Percentiles rank a stretch among this genome's conserved stretches.
Conservation (phyloP, 2,113 vertebrate genomes). For the Glaucomys volans region DNA sequence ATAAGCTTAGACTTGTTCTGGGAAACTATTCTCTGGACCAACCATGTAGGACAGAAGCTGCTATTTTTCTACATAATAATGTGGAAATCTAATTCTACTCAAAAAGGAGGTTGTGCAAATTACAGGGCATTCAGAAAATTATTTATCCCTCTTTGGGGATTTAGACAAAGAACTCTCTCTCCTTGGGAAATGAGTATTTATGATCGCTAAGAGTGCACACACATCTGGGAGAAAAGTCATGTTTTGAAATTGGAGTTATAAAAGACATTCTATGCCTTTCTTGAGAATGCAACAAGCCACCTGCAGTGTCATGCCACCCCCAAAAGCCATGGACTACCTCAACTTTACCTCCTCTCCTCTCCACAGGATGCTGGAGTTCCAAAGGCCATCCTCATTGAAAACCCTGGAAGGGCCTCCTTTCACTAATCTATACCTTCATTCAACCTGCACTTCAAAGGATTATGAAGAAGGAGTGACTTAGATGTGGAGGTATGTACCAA, state of each 20-base stretch:
- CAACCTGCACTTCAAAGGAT: neutral
- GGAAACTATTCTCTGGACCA: neutral
- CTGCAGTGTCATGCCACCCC: neutral
- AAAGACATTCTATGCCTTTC: neutral
- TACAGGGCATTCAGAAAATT: neutral
- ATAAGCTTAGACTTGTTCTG: neutral
- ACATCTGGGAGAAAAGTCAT: neutral
- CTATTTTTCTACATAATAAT: neutral
- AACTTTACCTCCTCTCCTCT: neutral
- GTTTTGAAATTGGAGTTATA: neutral
- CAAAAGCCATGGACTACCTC: neutral
- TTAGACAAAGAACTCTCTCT: neutral
- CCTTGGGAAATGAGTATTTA: neutral
- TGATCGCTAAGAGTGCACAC: neutral
- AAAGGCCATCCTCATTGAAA: neutral
- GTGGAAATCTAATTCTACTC: neutral
- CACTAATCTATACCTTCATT: neutral
- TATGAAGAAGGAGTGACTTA: neutral
- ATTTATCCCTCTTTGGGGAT: neutral
- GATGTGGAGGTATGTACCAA: neutral
- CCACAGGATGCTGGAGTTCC: neutral
- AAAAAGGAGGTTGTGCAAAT: neutral
- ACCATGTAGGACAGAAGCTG: neutral
- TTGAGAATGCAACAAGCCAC: neutral
- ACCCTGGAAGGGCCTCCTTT: neutral